A percentile compares a stretch with the other conserved stretches of the same genome.
phyloP scores from a whole-genome alignment of 1,140 invertebrate genomes.

The Caenorhabditis tropicalis region DNA sequence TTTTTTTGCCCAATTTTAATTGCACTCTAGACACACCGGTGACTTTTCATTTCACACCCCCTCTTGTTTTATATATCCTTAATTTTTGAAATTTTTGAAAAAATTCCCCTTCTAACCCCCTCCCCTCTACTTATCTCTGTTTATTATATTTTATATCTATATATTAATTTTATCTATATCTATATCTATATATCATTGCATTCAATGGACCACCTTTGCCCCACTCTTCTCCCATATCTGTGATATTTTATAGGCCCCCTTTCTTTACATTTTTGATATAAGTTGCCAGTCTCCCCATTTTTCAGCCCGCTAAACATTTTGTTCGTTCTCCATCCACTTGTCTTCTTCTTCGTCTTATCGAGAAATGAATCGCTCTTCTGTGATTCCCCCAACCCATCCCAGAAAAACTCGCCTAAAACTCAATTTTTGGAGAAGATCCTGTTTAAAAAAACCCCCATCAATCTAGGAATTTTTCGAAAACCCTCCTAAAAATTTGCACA shows the following conservation, averaged over 20 bases:
- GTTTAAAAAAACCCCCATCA: too few species aligned
- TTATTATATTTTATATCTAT: background rate
- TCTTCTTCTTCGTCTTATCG: too few species aligned
- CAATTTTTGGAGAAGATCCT: too few species aligned
- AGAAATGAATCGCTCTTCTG: too few species aligned
- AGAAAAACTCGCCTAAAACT: too few species aligned
- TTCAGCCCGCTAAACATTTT: too few species aligned
- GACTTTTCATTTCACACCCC: background rate
- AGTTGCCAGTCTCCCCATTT: background rate
- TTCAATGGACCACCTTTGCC: constrained; percentile 19
- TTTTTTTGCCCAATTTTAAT: background rate
- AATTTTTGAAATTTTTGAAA: constrained; percentile 9
- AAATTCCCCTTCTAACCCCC: background rate
- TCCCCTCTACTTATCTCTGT: background rate
- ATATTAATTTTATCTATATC: background rate
- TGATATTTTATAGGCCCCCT: background rate
- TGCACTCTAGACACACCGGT: constrained; percentile 3
- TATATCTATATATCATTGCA: constrained; percentile 21
- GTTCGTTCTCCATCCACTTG: too few species aligned
- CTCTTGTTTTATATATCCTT: background rate
- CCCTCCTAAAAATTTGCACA: too few species aligned
- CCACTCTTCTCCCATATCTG: background rate
- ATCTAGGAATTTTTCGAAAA: too few species aligned
- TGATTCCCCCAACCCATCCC: too few species aligned
- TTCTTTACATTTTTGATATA: background rate